Evolutionary conservation across 2,888 invertebrate genomes (phyloP), one percentile per base, ranked within the genome.

Genomic region (Mesoligia furuncula): DNA sequence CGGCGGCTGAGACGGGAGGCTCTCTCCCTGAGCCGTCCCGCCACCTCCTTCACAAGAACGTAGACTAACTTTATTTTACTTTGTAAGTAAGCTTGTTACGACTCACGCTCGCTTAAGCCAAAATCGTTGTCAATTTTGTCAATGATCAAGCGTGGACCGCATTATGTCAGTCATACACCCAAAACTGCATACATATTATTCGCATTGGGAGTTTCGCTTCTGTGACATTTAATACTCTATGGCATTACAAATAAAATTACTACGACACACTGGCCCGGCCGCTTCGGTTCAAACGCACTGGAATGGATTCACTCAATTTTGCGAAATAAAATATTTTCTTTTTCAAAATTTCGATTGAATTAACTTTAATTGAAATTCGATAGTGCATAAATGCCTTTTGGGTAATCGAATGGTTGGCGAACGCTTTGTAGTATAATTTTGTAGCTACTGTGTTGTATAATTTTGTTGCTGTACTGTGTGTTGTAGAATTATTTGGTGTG

Each of bases 161-260:
- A 24, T 54, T 8, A 20, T 15, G 5, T 2, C 15, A 61, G 17
- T 11, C 11, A 36, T n/a, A 17, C 7, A 17, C 7, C 20, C 7
- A 2, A 75, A 79, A 36, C 62, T 27, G 20, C 0, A 17, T 51
- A 62, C 36, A 15, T 7, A 1, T 24, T 7, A 1, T 24, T 64
- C 1, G 11, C 7, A 20, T 11, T 15, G 6, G 13, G 11, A 24
- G 1, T 77, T 42, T 42, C 36, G 15, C 27, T 9, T 83, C 79
- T 79, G 31, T 77, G 27, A 36, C n/a, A 45, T n/a, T 42, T n/a
- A 5, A 5, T 59, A 59, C 24, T 66, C 79, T 83, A 24, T 79
- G 79, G 11, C 42, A 66, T 83, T 79, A 83, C 90, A 90, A 90
- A 90, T 91, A 87, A 87, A 90, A 90, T 91, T 89, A 90, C 85